phyloP scores from a whole-genome alignment of 2,113 vertebrate genomes.

The Orientallactaga bullata region DNA sequence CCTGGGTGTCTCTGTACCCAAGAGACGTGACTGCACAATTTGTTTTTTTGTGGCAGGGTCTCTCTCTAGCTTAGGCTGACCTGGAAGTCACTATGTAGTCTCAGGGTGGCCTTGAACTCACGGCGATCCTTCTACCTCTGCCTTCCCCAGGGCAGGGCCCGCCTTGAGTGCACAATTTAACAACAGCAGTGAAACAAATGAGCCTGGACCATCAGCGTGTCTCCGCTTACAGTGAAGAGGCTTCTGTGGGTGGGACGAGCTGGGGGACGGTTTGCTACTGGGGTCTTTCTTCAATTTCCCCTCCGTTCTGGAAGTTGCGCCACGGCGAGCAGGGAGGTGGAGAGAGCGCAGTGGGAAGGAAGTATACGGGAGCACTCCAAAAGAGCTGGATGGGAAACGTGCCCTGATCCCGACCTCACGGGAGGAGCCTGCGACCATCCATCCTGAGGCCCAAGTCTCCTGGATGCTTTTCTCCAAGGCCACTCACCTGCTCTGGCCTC shows the following conservation, averaged over 20 bases:
- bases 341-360: background rate
- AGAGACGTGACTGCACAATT: background rate
- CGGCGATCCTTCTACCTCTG: no score
- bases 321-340: background rate
- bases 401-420: accelerated
- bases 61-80: no score
- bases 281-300: background rate
- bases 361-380: background rate
- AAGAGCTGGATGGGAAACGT: background rate
- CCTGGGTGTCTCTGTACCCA: background rate
- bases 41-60: background rate
- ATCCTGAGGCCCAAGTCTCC: no score
- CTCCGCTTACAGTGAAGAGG: background rate
- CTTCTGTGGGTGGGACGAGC: background rate
- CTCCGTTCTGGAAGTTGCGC: accelerated
- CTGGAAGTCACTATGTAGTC: no score
- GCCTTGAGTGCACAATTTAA: background rate
- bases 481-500: background rate
- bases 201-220: background rate
- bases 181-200: background rate
- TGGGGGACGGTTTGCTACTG: no score
- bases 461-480: accelerated
- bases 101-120: no score
- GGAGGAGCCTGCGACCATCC: no score
- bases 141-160: no score